Conservation (phyloP, 2,797 vertebrate genomes). For the Silurus lanzhouensis region DNA sequence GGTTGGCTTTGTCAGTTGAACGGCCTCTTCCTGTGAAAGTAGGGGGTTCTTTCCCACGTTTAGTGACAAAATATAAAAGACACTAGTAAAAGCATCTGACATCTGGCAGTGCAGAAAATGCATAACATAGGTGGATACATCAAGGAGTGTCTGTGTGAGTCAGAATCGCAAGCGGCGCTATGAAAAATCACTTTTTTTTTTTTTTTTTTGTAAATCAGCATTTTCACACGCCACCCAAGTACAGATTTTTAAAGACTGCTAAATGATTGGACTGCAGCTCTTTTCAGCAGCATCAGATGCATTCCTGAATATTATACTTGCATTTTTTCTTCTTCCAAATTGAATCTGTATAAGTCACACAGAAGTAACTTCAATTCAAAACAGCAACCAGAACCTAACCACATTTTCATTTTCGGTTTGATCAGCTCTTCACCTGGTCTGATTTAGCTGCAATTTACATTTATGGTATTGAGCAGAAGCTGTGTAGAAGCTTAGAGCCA, state of each 20-base stretch:
- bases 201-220: background rate
- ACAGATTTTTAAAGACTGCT: background rate
- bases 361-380: background rate
- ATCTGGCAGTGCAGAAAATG: background rate
- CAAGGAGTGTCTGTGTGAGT: constrained; percentile 2
- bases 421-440: background rate
- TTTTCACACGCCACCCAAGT: background rate
- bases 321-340: no score
- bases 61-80: background rate
- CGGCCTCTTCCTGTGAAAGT: constrained; percentile 17
- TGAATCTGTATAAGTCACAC: no score
- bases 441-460: background rate
- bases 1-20: background rate
- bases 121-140: background rate
- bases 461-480: background rate
- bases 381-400: background rate
- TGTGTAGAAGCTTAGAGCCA: background rate
- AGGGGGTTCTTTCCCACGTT: background rate
- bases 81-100: background rate
- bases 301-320: background rate
- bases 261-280: background rate
- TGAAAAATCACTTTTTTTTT: constrained; percentile 7
- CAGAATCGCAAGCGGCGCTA: background rate
- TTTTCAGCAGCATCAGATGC: background rate
- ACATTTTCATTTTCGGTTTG: background rate